These are phyloP conservation scores for Sarcophaga variegata DNA, from an alignment of 2,888 invertebrate genomes.

Conservation along the genomic window DNA sequence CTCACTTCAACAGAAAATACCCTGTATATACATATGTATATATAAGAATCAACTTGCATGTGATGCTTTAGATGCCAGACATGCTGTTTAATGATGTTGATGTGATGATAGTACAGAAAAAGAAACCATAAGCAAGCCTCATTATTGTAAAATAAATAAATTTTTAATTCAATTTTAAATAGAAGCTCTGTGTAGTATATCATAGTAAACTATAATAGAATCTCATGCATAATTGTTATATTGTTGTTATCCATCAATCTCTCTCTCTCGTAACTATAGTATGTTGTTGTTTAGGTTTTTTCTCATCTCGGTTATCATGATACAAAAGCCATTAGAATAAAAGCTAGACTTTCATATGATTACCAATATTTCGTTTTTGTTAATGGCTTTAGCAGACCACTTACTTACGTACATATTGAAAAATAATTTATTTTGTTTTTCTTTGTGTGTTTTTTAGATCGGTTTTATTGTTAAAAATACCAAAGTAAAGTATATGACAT, in stretches of 20 bases:
- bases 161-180: not conserved
- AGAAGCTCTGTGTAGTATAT: not conserved
- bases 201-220: not conserved
- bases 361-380: not conserved
- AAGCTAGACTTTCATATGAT: not conserved
- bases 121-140: not conserved
- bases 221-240: not conserved
- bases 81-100: no score
- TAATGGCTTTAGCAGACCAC: conserved; percentile 3
- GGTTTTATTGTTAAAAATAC: not conserved
- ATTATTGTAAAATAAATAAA: no score
- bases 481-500: conserved; percentile 31
- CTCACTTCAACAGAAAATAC: no score
- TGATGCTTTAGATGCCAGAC: no score
- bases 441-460: not conserved
- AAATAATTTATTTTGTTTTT: not conserved
- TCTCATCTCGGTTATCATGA: not conserved
- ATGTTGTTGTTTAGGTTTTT: not conserved
- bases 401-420: not conserved
- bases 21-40: no score
- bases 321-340: conserved; percentile 9
- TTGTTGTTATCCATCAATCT: conserved; percentile 9
- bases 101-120: not conserved
- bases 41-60: no score
- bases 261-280: not conserved